Base-by-base conservation (phyloP, 2,113 vertebrate species). In the Perca schrenkii region DNA sequence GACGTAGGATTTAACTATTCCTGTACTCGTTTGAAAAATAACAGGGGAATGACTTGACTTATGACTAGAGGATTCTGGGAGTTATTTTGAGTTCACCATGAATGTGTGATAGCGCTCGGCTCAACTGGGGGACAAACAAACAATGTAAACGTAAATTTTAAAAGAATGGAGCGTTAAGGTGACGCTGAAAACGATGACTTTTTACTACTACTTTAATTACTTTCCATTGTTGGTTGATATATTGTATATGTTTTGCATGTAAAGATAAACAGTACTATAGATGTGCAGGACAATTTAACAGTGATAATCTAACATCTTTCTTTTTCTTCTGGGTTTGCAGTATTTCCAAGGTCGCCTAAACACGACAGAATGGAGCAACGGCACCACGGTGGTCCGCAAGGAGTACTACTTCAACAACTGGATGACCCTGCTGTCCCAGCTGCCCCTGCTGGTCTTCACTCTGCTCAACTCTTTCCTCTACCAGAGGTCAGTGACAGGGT, bases 381-480 rank as follows among this genome's bases (percentile, higher is more conserved):
- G 89, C 34, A 95, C 94, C 0, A 0, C 0, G n/a, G 53, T 21
- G 0, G 74, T 78, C 1, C 68, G 0, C 0, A 96, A 95, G 8
- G 83, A 95, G 43, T 97, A 96, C 84, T 95, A 95, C 91, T 98
- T 97, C 92, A 96, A 96, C 93, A 98, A 96, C 94, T 97, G 96
- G 96, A 96, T 98, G 96, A 96, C 96, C 0, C 92, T 98, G 25
- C 94, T 97, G 1, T 97, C 97, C 72, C 97, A 97, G 94, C 96
- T 98, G 67, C 97, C 97, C 1, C 89, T 97, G 79, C 94, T 98
- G 76, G 90, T 98, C 3, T 98, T 97, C 92, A 98, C 97, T 0
- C 91, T 97, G 34, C 96, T 98, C 86, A 98, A 97, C 94, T 98
- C 97, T 77, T 87, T 98, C 87, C 94, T 98, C 25, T 97, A 98